Base-by-base conservation (phyloP, 2,888 invertebrate genomes). In the Acrobeloides nanus region DNA sequence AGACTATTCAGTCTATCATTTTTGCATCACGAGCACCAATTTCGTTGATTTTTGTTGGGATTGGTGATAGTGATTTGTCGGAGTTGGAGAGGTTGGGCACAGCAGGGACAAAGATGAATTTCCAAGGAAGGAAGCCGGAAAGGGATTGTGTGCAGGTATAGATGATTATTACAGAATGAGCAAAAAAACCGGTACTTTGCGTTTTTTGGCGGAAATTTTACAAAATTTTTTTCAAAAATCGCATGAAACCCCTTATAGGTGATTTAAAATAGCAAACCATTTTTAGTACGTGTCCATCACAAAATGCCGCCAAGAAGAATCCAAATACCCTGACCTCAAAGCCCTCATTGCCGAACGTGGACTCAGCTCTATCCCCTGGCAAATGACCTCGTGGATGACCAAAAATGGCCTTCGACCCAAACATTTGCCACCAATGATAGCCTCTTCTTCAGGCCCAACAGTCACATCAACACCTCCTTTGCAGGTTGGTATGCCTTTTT, bases 41-140 rank as follows among this genome's bases (percentile, higher is more conserved):
- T 10, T 69, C 69, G 8, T 57, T 69, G 38, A 42, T 69, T 34
- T 66, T 69, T 46, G 59, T 69, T 38, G 66, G 67, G 27, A 62
- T 69, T 48, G 67, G 68, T n/a, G 58, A 64, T 32, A 50, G 37
- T 12, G 62, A 66, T 25, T 61, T 66, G 31, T 43, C 46, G 17
- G 64, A 64, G 27, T 49, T 64, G 27, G 59, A 65, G 26, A 32
- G 64, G 26, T 51, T 64, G 33, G 64, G 66, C 18, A 57, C 55
- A 15, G 64, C 62, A 2, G 64, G 64, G 17, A 62, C 57, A 38
- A 52, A 62, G 15, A 27, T 64, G n/a, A 63, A 63, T 33, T 64
- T 49, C 44, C 64, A 64, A 34, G 64, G 64, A 35, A 21, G 64
- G 21, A 64, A 65, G 37, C 57, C 59, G 20, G 64, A 64, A 41